Evolutionary conservation across 2,797 vertebrate species (phyloP).

Genomic region (Poecilia gillii): DNA sequence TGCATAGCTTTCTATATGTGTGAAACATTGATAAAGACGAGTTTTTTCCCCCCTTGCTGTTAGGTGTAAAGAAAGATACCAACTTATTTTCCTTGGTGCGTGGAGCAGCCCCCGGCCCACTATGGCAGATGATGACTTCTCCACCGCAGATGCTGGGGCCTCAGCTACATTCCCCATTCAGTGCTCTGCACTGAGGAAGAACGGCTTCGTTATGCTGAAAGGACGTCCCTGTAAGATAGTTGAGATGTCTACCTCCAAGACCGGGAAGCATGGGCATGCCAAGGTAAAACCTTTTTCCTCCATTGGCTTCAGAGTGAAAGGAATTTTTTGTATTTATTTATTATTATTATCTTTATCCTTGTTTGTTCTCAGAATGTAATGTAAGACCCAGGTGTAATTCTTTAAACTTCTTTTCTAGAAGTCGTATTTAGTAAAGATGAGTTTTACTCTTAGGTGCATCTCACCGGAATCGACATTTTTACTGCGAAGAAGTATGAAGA

Average conservation of each 20-base stretch:
- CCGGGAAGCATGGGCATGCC: constrained; percentile 96
- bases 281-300: constrained; percentile 82
- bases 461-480: constrained; percentile 94
- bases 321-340: neutral
- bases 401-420: neutral
- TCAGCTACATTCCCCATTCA: constrained; percentile 91
- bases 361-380: constrained; percentile 8
- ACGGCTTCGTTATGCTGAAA: constrained; percentile 92
- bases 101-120: constrained; percentile 43
- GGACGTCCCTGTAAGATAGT: constrained; percentile 94
- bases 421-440: neutral
- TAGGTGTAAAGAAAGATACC: neutral
- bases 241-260: constrained; percentile 97
- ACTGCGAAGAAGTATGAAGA: constrained; percentile 95
- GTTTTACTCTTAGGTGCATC: constrained; percentile 85
- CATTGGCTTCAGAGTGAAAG: constrained; percentile 20
- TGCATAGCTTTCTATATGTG: neutral
- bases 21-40: neutral
- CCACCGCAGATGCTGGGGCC: constrained; percentile 87
- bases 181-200: constrained; percentile 96
- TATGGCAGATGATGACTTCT: constrained; percentile 89
- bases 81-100: neutral
- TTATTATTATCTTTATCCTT: neutral
- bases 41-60: neutral
- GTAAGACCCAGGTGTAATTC: neutral